Conservation (phyloP, 2,888 invertebrate species). For the Willowsia nigromaculata region DNA sequence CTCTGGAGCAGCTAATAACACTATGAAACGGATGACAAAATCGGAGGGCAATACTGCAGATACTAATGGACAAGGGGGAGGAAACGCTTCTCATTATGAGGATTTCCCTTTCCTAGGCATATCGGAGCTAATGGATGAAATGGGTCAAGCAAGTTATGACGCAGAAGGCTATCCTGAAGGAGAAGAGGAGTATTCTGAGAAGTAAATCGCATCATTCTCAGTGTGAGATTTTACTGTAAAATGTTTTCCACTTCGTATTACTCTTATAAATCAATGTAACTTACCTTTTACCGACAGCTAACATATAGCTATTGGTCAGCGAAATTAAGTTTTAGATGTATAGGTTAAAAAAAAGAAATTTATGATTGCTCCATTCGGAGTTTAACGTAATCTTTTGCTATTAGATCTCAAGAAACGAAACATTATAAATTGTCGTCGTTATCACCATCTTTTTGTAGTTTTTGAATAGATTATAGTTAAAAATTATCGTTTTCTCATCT, state of each 20-base stretch:
- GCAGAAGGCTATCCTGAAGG: constrained; percentile 65
- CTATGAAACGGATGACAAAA: constrained; percentile 53
- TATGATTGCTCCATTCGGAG: not conserved
- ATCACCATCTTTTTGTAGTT: not conserved
- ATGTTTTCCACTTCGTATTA: not conserved
- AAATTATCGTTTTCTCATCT: not conserved
- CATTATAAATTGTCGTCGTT: not conserved
- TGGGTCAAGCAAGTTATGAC: constrained; percentile 73
- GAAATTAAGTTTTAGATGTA: not conserved
- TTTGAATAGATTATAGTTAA: not conserved
- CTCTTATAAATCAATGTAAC: not conserved
- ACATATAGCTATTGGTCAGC: not conserved
- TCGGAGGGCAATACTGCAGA: constrained; percentile 7
- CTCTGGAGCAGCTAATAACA: constrained; percentile 10
- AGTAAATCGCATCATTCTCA: constrained; percentile 27
- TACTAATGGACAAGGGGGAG: constrained; percentile 38
- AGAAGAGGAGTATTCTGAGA: constrained; percentile 68
- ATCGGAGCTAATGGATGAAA: constrained; percentile 78
- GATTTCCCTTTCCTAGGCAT: constrained; percentile 75
- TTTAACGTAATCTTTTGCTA: not conserved
- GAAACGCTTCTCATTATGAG: constrained; percentile 51
- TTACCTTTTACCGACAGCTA: not conserved
- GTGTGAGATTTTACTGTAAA: not conserved
- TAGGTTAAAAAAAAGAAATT: not conserved
- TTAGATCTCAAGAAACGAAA: constrained; percentile 28